These are phyloP conservation scores for Borostomias antarcticus DNA, from an alignment of 2,797 vertebrate species.

Conservation along the genomic window DNA sequence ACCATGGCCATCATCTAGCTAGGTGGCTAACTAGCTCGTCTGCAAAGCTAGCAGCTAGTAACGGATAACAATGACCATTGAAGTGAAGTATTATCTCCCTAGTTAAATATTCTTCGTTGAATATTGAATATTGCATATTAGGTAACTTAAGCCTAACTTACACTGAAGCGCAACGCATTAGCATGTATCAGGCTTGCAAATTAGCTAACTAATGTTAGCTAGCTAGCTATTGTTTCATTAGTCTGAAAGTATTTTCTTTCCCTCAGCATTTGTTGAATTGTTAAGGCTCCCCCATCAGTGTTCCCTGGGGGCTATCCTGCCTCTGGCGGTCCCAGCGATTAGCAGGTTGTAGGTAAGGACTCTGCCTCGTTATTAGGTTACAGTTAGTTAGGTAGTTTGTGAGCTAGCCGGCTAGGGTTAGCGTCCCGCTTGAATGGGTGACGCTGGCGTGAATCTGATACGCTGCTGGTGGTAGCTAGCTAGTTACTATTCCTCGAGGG, in stretches of 20 bases:
- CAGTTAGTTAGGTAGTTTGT: too few species aligned
- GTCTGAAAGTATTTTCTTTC: constrained; percentile 74
- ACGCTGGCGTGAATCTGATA: not conserved
- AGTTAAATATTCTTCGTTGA: too few species aligned
- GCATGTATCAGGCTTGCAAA: not conserved
- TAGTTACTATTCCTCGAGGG: too few species aligned
- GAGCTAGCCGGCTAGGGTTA: not conserved
- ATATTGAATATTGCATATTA: too few species aligned
- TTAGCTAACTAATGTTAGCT: not conserved
- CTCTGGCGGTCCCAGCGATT: constrained; percentile 73
- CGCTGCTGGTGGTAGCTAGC: not conserved
- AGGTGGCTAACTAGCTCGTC: not conserved
- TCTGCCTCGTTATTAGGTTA: constrained; percentile 49
- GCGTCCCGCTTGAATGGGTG: not conserved
- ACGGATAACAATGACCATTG: not conserved
- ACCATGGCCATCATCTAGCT: not conserved
- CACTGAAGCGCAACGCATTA: not conserved
- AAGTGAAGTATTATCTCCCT: too few species aligned
- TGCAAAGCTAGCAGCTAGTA: not conserved
- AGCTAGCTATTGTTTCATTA: constrained; percentile 36
- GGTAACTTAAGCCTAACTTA: too few species aligned
- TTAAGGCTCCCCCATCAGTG: constrained; percentile 74
- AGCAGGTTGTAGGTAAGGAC: constrained; percentile 75
- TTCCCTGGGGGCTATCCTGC: constrained; percentile 70
- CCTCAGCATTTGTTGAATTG: constrained; percentile 76